These are phyloP conservation scores for Apodemus agrarius DNA, from an alignment of 2,797 vertebrate genomes.

Conservation along the genomic window DNA sequence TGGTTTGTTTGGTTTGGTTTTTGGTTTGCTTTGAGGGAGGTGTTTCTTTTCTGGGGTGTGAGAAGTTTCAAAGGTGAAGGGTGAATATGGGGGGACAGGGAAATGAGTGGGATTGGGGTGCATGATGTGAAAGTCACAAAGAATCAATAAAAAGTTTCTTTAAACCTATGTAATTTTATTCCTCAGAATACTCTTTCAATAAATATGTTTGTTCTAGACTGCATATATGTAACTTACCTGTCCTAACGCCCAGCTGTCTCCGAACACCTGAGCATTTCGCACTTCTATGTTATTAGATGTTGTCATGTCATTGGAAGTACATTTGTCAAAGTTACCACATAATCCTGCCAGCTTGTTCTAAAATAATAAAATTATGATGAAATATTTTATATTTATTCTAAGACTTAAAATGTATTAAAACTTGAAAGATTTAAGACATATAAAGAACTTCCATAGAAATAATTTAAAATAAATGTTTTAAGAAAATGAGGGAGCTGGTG, in stretches of 20 bases:
- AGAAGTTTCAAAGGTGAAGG: not conserved
- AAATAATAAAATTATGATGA: constrained; percentile 54
- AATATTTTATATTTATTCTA: not conserved
- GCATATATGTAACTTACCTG: constrained; percentile 89
- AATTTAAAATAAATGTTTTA: constrained; percentile 15
- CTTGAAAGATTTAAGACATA: not conserved
- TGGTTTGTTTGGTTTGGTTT: not conserved
- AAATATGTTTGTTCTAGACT: not conserved
- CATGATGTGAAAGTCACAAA: not conserved
- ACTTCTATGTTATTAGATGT: constrained; percentile 98
- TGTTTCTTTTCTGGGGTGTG: not conserved
- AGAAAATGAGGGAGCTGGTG: not conserved
- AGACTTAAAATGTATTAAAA: constrained; percentile 10
- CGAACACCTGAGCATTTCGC: constrained; percentile 97
- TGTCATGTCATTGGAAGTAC: constrained; percentile 98
- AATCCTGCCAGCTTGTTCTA: constrained; percentile 93
- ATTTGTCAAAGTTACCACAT: constrained; percentile 99
- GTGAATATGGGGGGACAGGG: not conserved
- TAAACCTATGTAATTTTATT: not conserved
- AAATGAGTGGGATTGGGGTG: not conserved
- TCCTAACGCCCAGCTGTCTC: constrained; percentile 97
- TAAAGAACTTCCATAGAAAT: not conserved
- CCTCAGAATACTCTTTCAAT: not conserved
- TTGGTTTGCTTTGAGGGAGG: not conserved
- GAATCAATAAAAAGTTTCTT: not conserved